These are phyloP conservation scores for Latrodectus elegans DNA, from an alignment of 2,888 invertebrate genomes.

Conservation along the genomic window DNA sequence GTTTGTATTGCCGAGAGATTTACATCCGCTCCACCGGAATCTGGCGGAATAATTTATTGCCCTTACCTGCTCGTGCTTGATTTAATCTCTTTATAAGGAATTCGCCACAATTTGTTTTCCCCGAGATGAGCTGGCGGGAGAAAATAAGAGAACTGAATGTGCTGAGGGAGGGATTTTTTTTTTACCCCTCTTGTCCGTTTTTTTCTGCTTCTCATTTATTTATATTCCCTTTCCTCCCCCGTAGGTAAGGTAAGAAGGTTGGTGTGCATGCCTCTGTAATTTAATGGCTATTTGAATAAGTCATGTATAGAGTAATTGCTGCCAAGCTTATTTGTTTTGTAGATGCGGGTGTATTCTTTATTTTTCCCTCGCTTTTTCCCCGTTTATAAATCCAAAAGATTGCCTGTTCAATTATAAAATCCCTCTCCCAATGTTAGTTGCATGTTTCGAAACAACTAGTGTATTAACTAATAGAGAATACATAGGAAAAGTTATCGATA, in stretches of 20 bases:
- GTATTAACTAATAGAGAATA: no score
- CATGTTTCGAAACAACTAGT: no score
- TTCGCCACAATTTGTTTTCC: conserved; percentile 46
- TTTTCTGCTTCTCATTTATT: background rate
- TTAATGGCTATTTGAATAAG: background rate
- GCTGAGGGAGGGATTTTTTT: background rate
- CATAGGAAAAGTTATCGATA: no score
- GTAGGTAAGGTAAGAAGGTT: background rate
- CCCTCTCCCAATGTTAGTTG: no score
- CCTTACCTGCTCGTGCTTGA: conserved; percentile 33
- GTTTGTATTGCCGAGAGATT: background rate
- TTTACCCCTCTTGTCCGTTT: background rate
- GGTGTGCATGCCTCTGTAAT: background rate
- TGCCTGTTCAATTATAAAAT: no score
- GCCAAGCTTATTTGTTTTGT: background rate
- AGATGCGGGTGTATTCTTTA: background rate
- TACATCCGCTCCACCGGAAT: background rate
- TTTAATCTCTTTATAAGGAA: conserved; percentile 60
- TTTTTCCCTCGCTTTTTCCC: background rate
- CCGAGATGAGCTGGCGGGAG: background rate
- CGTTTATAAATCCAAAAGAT: no score
- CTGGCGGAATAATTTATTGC: conserved; percentile 35
- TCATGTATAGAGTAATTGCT: background rate
- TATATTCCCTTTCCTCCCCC: background rate
- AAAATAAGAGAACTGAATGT: background rate